phyloP scores from a whole-genome alignment of 2,797 vertebrate genomes.

The Sparidentex hasta region DNA sequence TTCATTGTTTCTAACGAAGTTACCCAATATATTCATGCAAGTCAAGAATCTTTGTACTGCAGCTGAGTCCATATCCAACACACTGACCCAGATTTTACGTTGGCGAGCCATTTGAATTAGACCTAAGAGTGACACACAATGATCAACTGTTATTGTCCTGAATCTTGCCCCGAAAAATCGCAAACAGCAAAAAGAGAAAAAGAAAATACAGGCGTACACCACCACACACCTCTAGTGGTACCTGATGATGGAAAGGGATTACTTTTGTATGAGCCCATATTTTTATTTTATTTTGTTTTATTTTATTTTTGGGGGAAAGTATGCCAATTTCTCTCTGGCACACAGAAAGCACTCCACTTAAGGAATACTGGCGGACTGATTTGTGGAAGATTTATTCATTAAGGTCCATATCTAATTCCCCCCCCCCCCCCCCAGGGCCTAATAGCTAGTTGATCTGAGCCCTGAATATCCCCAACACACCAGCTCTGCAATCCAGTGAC shows the following conservation, averaged over 20 bases:
- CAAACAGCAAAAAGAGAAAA: not conserved
- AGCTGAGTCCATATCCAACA: not conserved
- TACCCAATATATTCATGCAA: slow-evolving; percentile 17
- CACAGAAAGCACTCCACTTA: not conserved
- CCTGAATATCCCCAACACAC: slow-evolving; percentile 3
- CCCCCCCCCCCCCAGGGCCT: not conserved
- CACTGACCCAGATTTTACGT: not conserved
- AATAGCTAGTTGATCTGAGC: not conserved
- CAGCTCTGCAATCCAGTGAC: not conserved
- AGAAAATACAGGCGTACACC: too few relatives aligned
- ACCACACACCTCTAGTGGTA: too few relatives aligned
- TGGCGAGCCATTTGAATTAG: too few relatives aligned
- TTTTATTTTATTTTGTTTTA: not conserved
- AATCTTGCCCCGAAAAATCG: too few relatives aligned
- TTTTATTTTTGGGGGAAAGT: too few relatives aligned
- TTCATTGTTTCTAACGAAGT: slow-evolving; percentile 33
- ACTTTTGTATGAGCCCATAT: too few relatives aligned
- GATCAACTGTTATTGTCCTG: too few relatives aligned
- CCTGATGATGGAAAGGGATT: too few relatives aligned
- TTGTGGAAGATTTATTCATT: not conserved
- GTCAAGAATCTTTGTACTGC: slow-evolving; percentile 27
- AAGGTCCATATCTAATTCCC: not conserved
- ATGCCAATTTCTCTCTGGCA: not conserved
- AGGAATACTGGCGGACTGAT: not conserved
- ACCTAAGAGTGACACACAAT: too few relatives aligned